Base-by-base conservation (phyloP, 1,140 invertebrate species). In the Dinoponera quadriceps region DNA sequence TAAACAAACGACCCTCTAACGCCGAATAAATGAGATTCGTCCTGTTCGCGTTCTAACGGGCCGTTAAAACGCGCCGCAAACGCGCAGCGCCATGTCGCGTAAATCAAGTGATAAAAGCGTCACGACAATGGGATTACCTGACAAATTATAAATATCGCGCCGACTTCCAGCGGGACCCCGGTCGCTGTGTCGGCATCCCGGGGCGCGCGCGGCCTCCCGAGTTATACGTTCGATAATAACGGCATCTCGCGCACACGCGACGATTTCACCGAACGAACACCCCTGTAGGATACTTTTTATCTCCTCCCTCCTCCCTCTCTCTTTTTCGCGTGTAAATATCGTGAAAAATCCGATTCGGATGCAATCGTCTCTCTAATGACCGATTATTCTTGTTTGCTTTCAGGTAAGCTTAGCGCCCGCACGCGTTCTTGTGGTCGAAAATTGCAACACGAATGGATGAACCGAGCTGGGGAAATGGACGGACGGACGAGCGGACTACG, bases 361-460 rank as follows among this genome's bases (percentile, higher is more conserved):
- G 0, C 7, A 13, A 65, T 38, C 29, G 9, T 48, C 25, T 5
- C 5, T 27, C 3, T 49, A 48, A 59, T 59, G 54, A 54, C 1
- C 22, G 20, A 2, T 73, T 54, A 59, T 22, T 66, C 27, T 49
- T 71, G 72, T 78, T 81, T 65, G 59, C 60, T 88, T 88, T 11
- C 78, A 88, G 87, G 87, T 88, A 85, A 33, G 83, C 55, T 78
- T 16, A 65, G 49, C 25, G 60, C 54, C 3, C 11, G 3, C 0
- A 44, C 38, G 38, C 1, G 9, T 44, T 9, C 3, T 59, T 4
- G n/a, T 59, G 55, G 55, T 29, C 25, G 18, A 49, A 59, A n/a
- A 71, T n/a, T 7, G 48, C 49, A 16, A 48, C 29, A 33, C 48
- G 33, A 38, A 20, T 16, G 20, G n/a, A 44, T 44, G 38, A 44